Conservation (phyloP, 1,140 invertebrate genomes). For the Drosophila ambigua region DNA sequence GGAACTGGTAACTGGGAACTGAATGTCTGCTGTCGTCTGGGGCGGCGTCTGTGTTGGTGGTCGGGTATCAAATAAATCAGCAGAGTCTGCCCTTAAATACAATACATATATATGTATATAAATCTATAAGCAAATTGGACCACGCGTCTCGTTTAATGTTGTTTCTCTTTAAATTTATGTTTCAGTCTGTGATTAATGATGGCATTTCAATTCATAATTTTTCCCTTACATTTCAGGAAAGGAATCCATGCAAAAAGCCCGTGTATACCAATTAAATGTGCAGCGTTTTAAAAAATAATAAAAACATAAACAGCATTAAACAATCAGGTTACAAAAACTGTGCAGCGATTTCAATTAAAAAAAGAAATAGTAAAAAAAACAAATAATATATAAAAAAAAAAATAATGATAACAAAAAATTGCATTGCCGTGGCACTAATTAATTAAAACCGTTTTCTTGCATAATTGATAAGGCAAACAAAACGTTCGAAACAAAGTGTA, state of each 20-base stretch:
- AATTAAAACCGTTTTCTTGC: conserved; percentile 23
- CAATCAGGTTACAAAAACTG: conserved; percentile 3
- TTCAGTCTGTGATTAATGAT: too few species aligned
- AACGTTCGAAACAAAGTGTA: conserved; percentile 1
- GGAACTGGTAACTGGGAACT: too few species aligned
- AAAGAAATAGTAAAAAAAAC: neutral
- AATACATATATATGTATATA: neutral
- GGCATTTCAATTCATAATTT: conserved; percentile 37
- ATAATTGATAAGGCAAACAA: conserved; percentile 28
- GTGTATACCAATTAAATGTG: conserved; percentile 1
- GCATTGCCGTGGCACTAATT: conserved; percentile 9
- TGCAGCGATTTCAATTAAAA: conserved; percentile 15
- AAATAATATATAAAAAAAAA: conserved; percentile 1
- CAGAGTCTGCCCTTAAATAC: conserved; percentile 42
- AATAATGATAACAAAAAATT: neutral
- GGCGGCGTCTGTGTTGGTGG: neutral
- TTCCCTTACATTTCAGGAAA: conserved; percentile 24
- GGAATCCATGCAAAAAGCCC: neutral
- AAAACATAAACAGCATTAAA: conserved; percentile 7
- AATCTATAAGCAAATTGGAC: conserved; percentile 38
- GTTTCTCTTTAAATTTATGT: too few species aligned
- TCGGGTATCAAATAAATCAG: conserved; percentile 40
- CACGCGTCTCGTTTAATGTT: conserved; percentile 1
- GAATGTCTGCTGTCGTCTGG: conserved; percentile 5
- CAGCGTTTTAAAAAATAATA: neutral